These are phyloP conservation scores for Chaenodraco wilsoni DNA, from an alignment of 2,797 vertebrate genomes.

Conservation along the genomic window DNA sequence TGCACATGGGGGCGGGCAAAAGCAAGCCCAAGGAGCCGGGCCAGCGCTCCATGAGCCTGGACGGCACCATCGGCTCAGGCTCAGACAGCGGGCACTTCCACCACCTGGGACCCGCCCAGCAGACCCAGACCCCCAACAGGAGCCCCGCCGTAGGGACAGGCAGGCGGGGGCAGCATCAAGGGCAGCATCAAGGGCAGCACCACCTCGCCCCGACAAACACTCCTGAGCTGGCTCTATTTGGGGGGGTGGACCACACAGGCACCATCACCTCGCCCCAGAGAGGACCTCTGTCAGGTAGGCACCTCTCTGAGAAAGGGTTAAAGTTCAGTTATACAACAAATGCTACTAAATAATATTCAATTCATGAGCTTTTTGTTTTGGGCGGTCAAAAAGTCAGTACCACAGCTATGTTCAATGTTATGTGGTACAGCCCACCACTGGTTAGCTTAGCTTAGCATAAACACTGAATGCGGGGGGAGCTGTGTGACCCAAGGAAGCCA, in stretches of 20 bases:
- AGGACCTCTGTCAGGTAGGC: slow-evolving; percentile 78
- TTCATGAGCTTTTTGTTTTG: background rate
- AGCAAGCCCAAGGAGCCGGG: slow-evolving; percentile 95
- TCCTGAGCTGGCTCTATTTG: slow-evolving; percentile 90
- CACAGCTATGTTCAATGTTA: background rate
- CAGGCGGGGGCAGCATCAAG: slow-evolving; percentile 82
- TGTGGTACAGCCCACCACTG: background rate
- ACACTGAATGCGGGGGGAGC: background rate
- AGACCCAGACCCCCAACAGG: slow-evolving; percentile 91
- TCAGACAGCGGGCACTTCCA: slow-evolving; percentile 84
- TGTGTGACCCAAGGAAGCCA: background rate
- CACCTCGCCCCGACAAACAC: slow-evolving; percentile 84
- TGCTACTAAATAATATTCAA: no score
- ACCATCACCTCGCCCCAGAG: slow-evolving; percentile 91
- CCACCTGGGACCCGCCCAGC: slow-evolving; percentile 84
- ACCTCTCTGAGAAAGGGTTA: background rate
- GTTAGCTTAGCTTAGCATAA: background rate
- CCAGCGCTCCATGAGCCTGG: slow-evolving; percentile 94
- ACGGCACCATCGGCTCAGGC: slow-evolving; percentile 81
- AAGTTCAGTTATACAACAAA: background rate
- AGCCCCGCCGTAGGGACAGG: slow-evolving; percentile 85
- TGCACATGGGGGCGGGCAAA: slow-evolving; percentile 93
- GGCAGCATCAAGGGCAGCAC: slow-evolving; percentile 55
- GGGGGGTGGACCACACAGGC: slow-evolving; percentile 91
- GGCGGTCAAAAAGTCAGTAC: background rate